Evolutionary conservation across 2,888 invertebrate genomes (phyloP).

Genomic region (Galeruca laticollis): DNA sequence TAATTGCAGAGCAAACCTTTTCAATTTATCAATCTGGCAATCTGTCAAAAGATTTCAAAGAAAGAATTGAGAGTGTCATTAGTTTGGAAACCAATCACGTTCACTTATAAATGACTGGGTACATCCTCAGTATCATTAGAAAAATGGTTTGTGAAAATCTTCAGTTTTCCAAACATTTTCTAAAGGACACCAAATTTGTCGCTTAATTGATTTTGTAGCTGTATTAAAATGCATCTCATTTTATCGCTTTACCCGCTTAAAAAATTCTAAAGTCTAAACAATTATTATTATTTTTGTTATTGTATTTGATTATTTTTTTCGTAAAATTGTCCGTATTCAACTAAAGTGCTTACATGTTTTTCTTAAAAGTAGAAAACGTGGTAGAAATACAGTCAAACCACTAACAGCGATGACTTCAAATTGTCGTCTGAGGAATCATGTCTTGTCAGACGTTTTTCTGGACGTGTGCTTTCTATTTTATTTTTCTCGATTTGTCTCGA

Average conservation of each 20-base stretch:
- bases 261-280: too few relatives aligned
- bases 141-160: too few relatives aligned
- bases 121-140: neutral
- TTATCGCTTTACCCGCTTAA: too few relatives aligned
- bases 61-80: neutral
- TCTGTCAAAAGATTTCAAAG: neutral
- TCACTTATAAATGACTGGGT: neutral
- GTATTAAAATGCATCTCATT: too few relatives aligned
- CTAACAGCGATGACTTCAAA: constrained; percentile 35
- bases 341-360: neutral
- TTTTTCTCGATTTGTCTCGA: constrained; percentile 24
- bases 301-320: too few relatives aligned
- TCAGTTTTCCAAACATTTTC: too few relatives aligned
- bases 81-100: neutral
- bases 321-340: neutral
- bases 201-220: too few relatives aligned
- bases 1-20: neutral
- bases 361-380: constrained; percentile 22
- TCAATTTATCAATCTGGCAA: neutral
- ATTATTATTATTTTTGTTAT: too few relatives aligned
- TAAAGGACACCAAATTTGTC: too few relatives aligned
- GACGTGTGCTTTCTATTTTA: constrained; percentile 37
- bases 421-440: constrained; percentile 42
- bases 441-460: constrained; percentile 42
- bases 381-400: constrained; percentile 27